phyloP scores from a whole-genome alignment of 2,113 vertebrate genomes.

The Hippocampus zosterae region DNA sequence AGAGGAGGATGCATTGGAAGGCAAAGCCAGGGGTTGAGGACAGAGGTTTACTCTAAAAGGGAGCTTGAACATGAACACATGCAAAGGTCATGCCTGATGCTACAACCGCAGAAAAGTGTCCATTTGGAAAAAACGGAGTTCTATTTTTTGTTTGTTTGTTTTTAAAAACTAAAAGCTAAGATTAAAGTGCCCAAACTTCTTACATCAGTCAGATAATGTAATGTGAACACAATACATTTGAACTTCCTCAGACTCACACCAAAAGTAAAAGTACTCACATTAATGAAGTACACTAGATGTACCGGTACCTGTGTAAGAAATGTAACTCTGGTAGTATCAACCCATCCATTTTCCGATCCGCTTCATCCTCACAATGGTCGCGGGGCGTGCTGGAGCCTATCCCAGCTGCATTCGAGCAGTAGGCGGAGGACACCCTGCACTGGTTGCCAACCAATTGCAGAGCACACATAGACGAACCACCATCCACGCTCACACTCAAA shows the following conservation, averaged over 20 bases:
- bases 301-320: neutral
- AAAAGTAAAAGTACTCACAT: neutral
- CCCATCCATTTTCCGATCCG: too few species aligned
- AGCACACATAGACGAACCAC: too few species aligned
- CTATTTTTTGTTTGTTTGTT: neutral
- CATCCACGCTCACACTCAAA: too few species aligned
- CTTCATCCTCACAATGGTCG: too few species aligned
- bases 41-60: slow-evolving; percentile 36
- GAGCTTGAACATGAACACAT: slow-evolving; percentile 25
- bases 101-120: slow-evolving; percentile 27
- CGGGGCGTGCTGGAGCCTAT: too few species aligned
- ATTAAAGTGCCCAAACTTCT: neutral
- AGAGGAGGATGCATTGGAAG: slow-evolving; percentile 5
- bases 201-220: too few species aligned
- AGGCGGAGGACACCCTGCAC: too few species aligned
- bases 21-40: slow-evolving; percentile 1
- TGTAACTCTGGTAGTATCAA: too few species aligned
- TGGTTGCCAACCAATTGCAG: too few species aligned
- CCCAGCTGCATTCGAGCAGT: too few species aligned
- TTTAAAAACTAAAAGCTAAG: neutral
- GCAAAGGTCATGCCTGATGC: slow-evolving; percentile 9
- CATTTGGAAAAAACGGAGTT: slow-evolving; percentile 11
- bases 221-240: neutral
- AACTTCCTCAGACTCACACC: neutral
- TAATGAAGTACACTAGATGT: neutral